Evolutionary conservation across 2,888 invertebrate species (phyloP).

Genomic region (Lampropteryx suffumata): DNA sequence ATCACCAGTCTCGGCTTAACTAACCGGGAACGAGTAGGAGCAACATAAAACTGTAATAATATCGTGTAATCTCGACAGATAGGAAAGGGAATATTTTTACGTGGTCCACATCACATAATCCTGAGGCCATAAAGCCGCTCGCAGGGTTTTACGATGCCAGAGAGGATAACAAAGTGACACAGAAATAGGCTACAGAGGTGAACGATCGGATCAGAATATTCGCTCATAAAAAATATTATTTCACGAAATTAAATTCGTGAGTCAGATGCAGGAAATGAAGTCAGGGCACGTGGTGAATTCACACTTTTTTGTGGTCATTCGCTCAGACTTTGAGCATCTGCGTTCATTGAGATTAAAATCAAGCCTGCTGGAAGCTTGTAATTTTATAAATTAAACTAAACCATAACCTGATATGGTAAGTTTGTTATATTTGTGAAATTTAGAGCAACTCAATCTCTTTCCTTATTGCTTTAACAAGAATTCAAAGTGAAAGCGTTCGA

Average conservation of each 20-base stretch:
- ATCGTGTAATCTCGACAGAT: constrained; percentile 29
- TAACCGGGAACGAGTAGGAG: constrained; percentile 22
- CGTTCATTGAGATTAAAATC: constrained; percentile 13
- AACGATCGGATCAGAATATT: constrained; percentile 45
- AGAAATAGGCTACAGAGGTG: constrained; percentile 44
- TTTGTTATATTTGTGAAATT: no score
- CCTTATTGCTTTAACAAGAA: constrained; percentile 20
- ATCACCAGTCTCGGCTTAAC: constrained; percentile 18
- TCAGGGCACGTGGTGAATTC: constrained; percentile 46
- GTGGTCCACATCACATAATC: constrained; percentile 34
- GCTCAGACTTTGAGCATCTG: constrained; percentile 13
- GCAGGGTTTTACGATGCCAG: constrained; percentile 45
- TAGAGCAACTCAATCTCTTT: no score
- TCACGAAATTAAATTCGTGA: constrained; percentile 26
- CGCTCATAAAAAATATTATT: constrained; percentile 55
- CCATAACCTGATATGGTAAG: no score
- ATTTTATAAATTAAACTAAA: no score
- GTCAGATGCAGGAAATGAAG: constrained; percentile 50
- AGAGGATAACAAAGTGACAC: constrained; percentile 42
- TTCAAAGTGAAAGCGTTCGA: constrained; percentile 15
- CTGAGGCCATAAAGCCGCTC: constrained; percentile 36
- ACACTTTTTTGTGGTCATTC: constrained; percentile 37
- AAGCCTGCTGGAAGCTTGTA: not conserved
- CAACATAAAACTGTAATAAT: constrained; percentile 31
- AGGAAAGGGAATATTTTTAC: constrained; percentile 29